These are phyloP conservation scores for Cydia fagiglandana DNA, from an alignment of 1,140 invertebrate genomes.

Conservation along the genomic window DNA sequence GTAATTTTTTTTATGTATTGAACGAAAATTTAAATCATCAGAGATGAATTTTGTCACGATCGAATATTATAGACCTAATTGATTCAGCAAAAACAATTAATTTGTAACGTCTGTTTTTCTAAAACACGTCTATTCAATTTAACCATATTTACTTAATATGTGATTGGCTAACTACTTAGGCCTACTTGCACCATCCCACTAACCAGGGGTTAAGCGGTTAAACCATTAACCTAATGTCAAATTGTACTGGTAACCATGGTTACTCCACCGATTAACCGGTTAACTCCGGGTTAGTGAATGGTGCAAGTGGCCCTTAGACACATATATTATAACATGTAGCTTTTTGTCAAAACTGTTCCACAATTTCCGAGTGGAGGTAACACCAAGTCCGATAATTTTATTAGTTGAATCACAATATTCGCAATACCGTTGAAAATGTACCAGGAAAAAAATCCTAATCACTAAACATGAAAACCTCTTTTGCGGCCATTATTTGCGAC, in stretches of 20 bases:
- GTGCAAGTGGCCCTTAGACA: too few species aligned
- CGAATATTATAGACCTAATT: not conserved
- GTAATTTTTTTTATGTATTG: not conserved
- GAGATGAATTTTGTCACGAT: not conserved
- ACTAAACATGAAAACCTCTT: not conserved
- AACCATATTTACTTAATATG: not conserved
- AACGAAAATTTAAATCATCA: not conserved
- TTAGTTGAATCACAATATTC: not conserved
- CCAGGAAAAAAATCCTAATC: not conserved
- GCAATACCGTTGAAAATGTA: not conserved
- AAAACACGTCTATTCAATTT: not conserved
- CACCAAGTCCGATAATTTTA: not conserved
- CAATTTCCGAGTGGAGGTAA: not conserved
- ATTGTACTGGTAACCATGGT: too few species aligned
- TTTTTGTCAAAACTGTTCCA: not conserved
- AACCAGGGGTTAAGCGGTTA: too few species aligned
- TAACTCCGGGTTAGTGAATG: too few species aligned
- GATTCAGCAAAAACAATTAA: too few species aligned
- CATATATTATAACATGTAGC: too few species aligned
- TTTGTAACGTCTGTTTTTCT: too few species aligned
- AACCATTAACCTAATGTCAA: too few species aligned
- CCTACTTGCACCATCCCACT: too few species aligned
- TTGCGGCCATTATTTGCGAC: not conserved
- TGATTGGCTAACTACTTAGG: too few species aligned
- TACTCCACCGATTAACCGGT: too few species aligned